Conservation (phyloP, 1,140 invertebrate genomes). For the Planococcus citri region DNA sequence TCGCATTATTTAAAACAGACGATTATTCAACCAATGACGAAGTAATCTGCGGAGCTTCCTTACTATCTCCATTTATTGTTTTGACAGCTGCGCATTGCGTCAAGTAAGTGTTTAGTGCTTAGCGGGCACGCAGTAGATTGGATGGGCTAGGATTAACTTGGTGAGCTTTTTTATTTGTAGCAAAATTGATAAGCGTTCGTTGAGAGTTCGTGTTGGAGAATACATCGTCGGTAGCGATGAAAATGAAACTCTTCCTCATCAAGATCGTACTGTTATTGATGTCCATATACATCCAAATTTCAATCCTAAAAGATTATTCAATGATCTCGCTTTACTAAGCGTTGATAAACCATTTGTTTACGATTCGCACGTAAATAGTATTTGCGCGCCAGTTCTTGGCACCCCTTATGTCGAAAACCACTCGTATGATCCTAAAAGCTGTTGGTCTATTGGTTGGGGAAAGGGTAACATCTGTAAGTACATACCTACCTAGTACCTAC, state of each 20-base stretch:
- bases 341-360: constrained; percentile 31
- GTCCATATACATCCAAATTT: constrained; percentile 35
- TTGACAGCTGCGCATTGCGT: constrained; percentile 56
- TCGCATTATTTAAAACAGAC: constrained; percentile 54
- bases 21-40: constrained; percentile 39
- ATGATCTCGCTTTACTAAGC: constrained; percentile 39
- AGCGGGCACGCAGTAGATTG: not conserved
- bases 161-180: constrained; percentile 23
- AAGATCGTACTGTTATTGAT: constrained; percentile 38
- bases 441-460: constrained; percentile 52
- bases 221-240: constrained; percentile 37
- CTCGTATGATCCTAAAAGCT: constrained; percentile 33
- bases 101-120: constrained; percentile 24
- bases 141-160: not conserved
- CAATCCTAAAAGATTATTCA: constrained; percentile 32
- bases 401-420: constrained; percentile 24
- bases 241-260: constrained; percentile 37
- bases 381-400: constrained; percentile 37
- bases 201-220: constrained; percentile 42
- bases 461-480: constrained; percentile 45
- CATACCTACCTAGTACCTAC: no score
- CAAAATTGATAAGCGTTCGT: constrained; percentile 7
- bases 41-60: constrained; percentile 53
- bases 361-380: constrained; percentile 36
- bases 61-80: constrained; percentile 55